A percentile compares a stretch with the other conserved stretches of the same genome.
These are phyloP conservation scores for Burhinus bistriatus DNA, from an alignment of 2,113 vertebrate species.

Conservation along the genomic window DNA sequence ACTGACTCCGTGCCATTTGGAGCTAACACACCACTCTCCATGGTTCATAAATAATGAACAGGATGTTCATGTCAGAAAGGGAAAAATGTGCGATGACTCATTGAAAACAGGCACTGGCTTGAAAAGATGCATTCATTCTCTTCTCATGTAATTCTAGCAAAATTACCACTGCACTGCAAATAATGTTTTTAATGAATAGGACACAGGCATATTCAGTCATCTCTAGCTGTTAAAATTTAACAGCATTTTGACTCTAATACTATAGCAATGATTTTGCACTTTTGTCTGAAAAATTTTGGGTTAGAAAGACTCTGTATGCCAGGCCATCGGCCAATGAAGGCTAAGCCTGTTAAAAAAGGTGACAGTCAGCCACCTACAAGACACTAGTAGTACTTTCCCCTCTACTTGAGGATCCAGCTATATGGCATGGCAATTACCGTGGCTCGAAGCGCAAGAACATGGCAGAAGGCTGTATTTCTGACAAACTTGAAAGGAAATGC, in stretches of 20 bases:
- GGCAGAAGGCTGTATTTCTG: neutral
- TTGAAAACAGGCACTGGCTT: neutral
- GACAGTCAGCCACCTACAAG: neutral
- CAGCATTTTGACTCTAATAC: neutral
- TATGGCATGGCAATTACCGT: neutral
- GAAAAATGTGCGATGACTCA: neutral
- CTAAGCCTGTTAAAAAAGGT: neutral
- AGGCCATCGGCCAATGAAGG: neutral
- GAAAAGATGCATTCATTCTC: neutral
- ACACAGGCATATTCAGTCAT: neutral
- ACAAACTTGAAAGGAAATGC: neutral
- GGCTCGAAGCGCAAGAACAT: neutral
- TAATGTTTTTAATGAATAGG: neutral
- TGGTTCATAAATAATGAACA: conserved; percentile 32
- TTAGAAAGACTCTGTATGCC: neutral
- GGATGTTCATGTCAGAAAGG: neutral
- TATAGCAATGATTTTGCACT: neutral
- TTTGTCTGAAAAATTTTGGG: neutral
- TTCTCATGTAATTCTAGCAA: neutral
- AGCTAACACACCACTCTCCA: neutral
- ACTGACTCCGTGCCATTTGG: neutral
- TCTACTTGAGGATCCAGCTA: neutral
- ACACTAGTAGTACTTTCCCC: neutral
- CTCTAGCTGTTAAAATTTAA: neutral
- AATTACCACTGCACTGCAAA: neutral